Conservation (phyloP, 2,888 invertebrate genomes). For the Ennomos quercinarius region DNA sequence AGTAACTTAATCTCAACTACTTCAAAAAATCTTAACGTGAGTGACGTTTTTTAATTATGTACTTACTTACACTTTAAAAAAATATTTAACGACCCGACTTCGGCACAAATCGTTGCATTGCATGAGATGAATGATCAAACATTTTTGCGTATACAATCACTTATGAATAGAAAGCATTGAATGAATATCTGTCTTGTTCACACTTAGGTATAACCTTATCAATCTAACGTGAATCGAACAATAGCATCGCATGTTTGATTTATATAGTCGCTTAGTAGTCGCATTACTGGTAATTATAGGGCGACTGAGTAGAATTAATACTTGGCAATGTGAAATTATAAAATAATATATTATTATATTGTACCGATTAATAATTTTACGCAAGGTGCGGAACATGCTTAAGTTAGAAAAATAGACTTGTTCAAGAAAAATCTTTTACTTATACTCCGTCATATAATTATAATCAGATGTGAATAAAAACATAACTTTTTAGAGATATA, state of each 20-base stretch:
- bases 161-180: constrained; percentile 77
- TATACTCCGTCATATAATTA: no score
- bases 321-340: constrained; percentile 50
- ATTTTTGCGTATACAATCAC: constrained; percentile 66
- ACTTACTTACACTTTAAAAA: no score
- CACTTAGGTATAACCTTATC: constrained; percentile 83
- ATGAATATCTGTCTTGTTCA: constrained; percentile 81
- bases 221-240: constrained; percentile 85
- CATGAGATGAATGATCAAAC: constrained; percentile 39
- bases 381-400: background rate
- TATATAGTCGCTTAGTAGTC: constrained; percentile 85
- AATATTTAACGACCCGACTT: no score
- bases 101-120: background rate
- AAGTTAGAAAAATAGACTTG: no score
- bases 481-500: no score
- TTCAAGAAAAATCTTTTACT: no score
- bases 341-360: background rate
- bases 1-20: no score
- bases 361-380: background rate
- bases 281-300: constrained; percentile 84
- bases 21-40: no score
- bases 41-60: no score
- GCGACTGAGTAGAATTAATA: constrained; percentile 64
- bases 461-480: no score
- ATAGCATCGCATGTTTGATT: constrained; percentile 85